Evolutionary conservation across 2,797 vertebrate species (phyloP).

Genomic region (Sebastiscus tertius): DNA sequence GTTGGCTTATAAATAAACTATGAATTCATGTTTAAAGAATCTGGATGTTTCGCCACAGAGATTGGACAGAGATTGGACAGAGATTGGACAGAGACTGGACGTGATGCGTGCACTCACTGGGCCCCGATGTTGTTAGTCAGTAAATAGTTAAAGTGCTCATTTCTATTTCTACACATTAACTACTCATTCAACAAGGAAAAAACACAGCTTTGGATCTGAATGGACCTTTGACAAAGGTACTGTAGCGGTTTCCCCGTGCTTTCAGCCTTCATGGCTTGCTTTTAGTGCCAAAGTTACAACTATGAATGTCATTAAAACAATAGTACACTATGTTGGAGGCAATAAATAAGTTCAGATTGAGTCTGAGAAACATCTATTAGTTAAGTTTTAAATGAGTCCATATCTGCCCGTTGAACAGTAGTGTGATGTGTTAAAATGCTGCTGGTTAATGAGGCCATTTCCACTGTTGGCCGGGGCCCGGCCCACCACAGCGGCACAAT

Average conservation of each 20-base stretch:
- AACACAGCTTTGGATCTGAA: not conserved
- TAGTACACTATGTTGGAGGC: not conserved
- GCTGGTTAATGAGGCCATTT: constrained; percentile 54
- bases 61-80: not conserved
- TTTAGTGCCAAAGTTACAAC: not conserved
- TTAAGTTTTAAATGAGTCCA: not conserved
- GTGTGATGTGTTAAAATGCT: constrained; percentile 14
- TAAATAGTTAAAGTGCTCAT: not conserved
- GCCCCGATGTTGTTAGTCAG: not conserved
- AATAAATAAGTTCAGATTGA: not conserved
- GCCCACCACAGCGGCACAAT: constrained; percentile 56
- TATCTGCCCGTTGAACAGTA: constrained; percentile 4
- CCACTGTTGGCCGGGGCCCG: constrained; percentile 22
- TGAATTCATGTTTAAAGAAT: not conserved
- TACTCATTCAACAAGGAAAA: not conserved
- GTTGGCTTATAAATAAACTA: not conserved
- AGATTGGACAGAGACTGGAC: not conserved
- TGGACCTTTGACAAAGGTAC: not conserved
- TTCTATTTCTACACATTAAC: not conserved
- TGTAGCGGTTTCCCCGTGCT: not conserved
- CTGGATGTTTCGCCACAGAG: not conserved
- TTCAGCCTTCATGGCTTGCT: no score
- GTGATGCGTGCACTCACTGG: not conserved
- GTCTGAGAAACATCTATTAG: not conserved
- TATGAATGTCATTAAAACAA: not conserved